A percentile compares a stretch with the other conserved stretches of the same genome.
Conservation (phyloP, 2,888 invertebrate genomes). For the Ectemnius cavifrons region DNA sequence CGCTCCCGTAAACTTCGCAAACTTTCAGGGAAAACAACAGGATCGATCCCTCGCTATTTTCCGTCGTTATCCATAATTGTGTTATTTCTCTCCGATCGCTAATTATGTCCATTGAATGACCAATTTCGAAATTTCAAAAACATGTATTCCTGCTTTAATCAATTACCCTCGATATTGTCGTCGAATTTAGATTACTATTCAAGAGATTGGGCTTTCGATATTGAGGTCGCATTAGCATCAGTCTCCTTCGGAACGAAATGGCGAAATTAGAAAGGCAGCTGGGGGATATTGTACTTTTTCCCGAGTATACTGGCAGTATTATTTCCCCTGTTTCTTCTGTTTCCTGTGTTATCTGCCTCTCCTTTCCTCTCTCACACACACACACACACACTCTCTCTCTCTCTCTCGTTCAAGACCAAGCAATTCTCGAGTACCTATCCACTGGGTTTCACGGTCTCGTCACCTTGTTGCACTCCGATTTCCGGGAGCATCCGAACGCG, state of each 20-base stretch:
- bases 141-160: too few species aligned
- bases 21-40: too few species aligned
- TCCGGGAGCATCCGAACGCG: conserved; percentile 17
- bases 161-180: too few species aligned
- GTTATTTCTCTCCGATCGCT: too few species aligned
- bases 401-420: background rate
- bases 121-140: too few species aligned
- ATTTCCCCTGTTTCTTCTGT: too few species aligned
- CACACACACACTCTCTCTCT: background rate
- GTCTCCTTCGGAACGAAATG: conserved; percentile 18
- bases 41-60: too few species aligned
- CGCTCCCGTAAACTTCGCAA: too few species aligned
- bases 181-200: conserved; percentile 5
- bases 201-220: conserved; percentile 13
- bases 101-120: too few species aligned
- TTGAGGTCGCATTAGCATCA: conserved; percentile 15
- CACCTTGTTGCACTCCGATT: conserved; percentile 38
- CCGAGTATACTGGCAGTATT: background rate
- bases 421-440: too few species aligned
- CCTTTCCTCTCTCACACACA: background rate
- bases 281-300: background rate
- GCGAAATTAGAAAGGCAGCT: conserved; percentile 25
- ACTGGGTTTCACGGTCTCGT: conserved; percentile 28
- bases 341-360: background rate
- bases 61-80: too few species aligned